phyloP scores from a whole-genome alignment of 2,888 invertebrate species.

The Andrena haemorrhoa region DNA sequence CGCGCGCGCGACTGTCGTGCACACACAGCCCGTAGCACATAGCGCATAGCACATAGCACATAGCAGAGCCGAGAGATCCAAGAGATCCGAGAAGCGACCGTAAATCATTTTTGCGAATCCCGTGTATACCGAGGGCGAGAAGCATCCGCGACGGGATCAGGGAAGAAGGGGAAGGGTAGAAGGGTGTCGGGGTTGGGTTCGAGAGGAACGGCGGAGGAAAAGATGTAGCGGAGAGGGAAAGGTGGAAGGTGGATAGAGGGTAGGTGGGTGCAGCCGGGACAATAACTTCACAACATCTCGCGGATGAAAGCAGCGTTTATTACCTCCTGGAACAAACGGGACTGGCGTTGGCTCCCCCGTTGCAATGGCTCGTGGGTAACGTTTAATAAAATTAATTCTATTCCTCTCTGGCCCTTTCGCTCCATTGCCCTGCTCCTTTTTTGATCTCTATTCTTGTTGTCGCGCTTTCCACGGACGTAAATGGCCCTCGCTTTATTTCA shows the following conservation, averaged over 20 bases:
- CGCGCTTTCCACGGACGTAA: conserved; percentile 37
- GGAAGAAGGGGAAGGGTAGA: conserved; percentile 13
- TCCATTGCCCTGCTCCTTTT: conserved; percentile 23
- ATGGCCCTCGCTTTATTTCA: conserved; percentile 56
- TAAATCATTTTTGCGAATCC: conserved; percentile 74
- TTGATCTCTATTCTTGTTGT: conserved; percentile 28
- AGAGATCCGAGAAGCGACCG: conserved; percentile 63
- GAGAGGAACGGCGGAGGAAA: conserved; percentile 6
- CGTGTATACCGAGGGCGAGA: conserved; percentile 44
- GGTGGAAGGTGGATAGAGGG: conserved; percentile 16
- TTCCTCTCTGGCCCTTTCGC: conserved; percentile 21
- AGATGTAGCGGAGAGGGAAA: conserved; percentile 23
- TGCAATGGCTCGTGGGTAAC: conserved; percentile 66
- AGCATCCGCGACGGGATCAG: conserved; percentile 54
- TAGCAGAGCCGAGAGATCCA: not conserved
- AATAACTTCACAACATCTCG: conserved; percentile 74
- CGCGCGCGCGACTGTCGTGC: not conserved
- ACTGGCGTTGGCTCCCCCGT: conserved; percentile 51
- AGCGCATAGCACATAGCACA: too few species aligned
- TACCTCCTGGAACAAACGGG: conserved; percentile 71
- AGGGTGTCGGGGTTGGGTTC: conserved; percentile 2
- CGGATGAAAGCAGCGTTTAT: conserved; percentile 73
- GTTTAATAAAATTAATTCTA: conserved; percentile 73
- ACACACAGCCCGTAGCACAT: not conserved
- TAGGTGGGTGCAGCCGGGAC: conserved; percentile 44